Evolutionary conservation across 64 coral and sea anemone genomes (phyloP).

Genomic region (Porites australiensis): DNA sequence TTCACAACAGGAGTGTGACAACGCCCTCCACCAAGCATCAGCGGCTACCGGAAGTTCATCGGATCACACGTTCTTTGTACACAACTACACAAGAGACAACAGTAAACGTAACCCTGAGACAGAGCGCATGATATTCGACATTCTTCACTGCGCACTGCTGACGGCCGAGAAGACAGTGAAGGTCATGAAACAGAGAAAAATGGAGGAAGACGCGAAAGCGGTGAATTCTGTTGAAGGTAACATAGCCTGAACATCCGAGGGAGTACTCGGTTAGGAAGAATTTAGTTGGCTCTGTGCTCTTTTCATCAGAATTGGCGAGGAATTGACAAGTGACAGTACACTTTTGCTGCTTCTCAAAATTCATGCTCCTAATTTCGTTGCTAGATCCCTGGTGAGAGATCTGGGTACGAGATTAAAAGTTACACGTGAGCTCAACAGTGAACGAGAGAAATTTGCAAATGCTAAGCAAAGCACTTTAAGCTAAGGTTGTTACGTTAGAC

Average conservation of each 20-base stretch:
- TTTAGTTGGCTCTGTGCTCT: no score
- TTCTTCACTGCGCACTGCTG: conserved; percentile 61
- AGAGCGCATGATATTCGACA: conserved; percentile 73
- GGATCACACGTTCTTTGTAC: conserved; percentile 76
- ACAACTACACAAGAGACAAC: conserved; percentile 71
- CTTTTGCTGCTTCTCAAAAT: no score
- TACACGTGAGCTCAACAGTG: no score
- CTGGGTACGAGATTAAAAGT: no score
- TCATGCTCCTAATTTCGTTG: no score
- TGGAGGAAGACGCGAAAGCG: neutral
- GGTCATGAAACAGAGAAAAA: neutral
- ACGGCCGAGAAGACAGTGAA: conserved; percentile 60
- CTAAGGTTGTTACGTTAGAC: no score
- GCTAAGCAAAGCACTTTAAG: no score
- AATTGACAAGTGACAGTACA: no score
- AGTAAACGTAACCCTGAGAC: conserved; percentile 41
- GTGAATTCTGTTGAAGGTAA: neutral
- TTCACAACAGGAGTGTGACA: conserved; percentile 1
- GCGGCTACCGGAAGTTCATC: conserved; percentile 81
- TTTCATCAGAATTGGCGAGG: no score
- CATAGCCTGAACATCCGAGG: neutral
- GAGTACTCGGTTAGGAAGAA: neutral
- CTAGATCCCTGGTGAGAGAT: no score
- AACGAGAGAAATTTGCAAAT: no score
- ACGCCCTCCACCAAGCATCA: conserved; percentile 62